phyloP scores from a whole-genome alignment of 2,113 vertebrate species.

The Erinaceus europaeus region DNA sequence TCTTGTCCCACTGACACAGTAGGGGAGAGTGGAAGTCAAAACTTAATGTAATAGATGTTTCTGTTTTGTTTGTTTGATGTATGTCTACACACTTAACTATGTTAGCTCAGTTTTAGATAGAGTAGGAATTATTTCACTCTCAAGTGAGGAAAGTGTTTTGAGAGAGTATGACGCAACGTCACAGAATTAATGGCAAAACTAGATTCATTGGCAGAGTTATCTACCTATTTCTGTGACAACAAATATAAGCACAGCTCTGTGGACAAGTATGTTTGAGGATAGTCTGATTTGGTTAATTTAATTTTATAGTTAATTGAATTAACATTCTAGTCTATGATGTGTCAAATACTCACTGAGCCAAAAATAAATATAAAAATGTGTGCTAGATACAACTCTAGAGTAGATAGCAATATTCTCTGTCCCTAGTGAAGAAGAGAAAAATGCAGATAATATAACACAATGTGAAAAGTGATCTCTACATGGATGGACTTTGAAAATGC shows the following conservation, averaged over 20 bases:
- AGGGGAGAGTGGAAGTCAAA: background rate
- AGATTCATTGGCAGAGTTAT: background rate
- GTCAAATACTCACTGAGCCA: background rate
- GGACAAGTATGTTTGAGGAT: background rate
- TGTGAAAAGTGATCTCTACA: background rate
- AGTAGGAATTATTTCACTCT: background rate
- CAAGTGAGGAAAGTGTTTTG: conserved; percentile 5
- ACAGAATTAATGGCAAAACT: background rate
- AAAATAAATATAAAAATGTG: conserved; percentile 21
- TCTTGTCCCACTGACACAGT: conserved; percentile 2
- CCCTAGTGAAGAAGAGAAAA: background rate
- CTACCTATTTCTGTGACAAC: background rate
- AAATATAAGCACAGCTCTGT: background rate
- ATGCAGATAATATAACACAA: background rate
- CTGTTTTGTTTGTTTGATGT: background rate
- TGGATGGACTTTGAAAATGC: conserved; percentile 17
- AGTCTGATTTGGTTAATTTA: background rate
- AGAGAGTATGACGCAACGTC: background rate
- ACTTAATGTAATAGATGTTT: conserved; percentile 4
- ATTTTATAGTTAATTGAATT: conserved; percentile 34
- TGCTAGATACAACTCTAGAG: background rate
- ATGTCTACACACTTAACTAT: conserved; percentile 14
- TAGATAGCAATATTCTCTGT: background rate
- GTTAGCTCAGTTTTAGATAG: background rate
- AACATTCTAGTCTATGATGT: background rate